Conservation (phyloP, 2,888 invertebrate species). For the Elysia crispata region DNA sequence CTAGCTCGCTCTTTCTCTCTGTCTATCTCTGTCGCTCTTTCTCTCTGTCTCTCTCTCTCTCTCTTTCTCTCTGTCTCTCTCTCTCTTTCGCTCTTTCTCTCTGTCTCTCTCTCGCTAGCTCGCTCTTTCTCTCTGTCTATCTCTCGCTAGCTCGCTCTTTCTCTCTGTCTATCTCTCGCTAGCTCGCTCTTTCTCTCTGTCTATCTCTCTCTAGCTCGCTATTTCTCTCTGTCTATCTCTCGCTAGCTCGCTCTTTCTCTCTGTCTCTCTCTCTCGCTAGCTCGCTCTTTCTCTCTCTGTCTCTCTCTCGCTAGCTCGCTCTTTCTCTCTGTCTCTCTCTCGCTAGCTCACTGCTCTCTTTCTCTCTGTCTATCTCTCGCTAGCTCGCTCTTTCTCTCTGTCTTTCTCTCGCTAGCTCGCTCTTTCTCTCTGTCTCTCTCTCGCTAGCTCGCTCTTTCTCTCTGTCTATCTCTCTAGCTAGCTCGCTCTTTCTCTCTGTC, state of each 20-base stretch:
- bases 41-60: neutral
- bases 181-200: neutral
- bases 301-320: too few species aligned
- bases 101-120: neutral
- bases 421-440: too few species aligned
- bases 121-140: neutral
- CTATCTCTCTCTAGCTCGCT: neutral
- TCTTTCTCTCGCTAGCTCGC: too few species aligned
- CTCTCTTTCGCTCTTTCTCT: neutral
- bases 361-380: too few species aligned
- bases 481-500: too few species aligned
- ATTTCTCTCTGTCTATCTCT: neutral
- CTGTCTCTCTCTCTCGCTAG: neutral
- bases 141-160: neutral
- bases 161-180: neutral
- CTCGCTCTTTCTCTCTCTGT: neutral
- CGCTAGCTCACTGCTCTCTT: too few species aligned
- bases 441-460: too few species aligned
- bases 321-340: too few species aligned
- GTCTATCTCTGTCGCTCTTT: neutral
- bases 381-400: too few species aligned
- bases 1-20: neutral
- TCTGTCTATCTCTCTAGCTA: too few species aligned
- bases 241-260: neutral
- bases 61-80: neutral